Conservation (phyloP, 2,797 vertebrate species). For the Diplodus sargus region DNA sequence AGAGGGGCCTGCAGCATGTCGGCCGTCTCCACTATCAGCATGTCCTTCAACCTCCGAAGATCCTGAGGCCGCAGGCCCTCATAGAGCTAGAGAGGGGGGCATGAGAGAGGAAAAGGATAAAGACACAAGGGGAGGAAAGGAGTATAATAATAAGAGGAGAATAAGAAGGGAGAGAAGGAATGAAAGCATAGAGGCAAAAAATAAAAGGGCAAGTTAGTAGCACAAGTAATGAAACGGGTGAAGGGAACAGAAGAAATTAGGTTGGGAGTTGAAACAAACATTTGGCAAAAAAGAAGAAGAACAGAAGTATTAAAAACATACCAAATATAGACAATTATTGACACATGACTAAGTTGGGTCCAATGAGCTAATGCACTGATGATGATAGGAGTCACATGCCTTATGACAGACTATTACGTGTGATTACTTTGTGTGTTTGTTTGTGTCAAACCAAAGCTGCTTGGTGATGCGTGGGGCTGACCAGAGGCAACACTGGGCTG, state of each 20-base stretch:
- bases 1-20: slow-evolving; percentile 99
- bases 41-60: slow-evolving; percentile 95
- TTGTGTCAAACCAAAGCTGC: slow-evolving; percentile 23
- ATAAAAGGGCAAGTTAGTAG: slow-evolving; percentile 3
- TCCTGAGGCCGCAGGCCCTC: slow-evolving; percentile 97
- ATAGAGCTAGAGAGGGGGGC: slow-evolving; percentile 87
- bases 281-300: slow-evolving; percentile 6
- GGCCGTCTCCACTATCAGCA: slow-evolving; percentile 99
- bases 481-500: slow-evolving; percentile 12
- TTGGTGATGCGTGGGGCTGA: neutral
- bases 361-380: slow-evolving; percentile 37
- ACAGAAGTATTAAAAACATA: slow-evolving; percentile 21
- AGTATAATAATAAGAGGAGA: slow-evolving; percentile 22
- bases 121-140: neutral
- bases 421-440: slow-evolving; percentile 37
- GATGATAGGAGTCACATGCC: slow-evolving; percentile 52
- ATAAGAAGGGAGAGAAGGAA: slow-evolving; percentile 1
- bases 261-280: slow-evolving; percentile 8
- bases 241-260: neutral
- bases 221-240: slow-evolving; percentile 29
- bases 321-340: slow-evolving; percentile 38
- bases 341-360: slow-evolving; percentile 26
- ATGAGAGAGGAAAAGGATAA: neutral
- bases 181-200: neutral
- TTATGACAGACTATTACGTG: slow-evolving; percentile 10